Evolutionary conservation across 2,113 vertebrate genomes (phyloP), one percentile per base, ranked within the genome.

Genomic region (Dipodomys merriami): DNA sequence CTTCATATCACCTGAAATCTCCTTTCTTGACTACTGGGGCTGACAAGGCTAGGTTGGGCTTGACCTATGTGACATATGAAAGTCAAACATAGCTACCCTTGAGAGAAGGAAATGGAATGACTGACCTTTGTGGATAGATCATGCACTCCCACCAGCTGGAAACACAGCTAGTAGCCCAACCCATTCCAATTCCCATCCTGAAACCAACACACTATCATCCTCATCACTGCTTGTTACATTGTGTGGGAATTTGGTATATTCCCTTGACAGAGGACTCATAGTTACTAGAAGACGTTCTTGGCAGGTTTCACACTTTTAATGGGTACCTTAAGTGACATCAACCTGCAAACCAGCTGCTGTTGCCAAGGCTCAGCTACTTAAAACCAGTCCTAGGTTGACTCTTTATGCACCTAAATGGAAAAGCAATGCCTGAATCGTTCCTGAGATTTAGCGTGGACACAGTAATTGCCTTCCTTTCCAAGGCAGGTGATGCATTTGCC

Each of bases 381-480:
- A 96, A 91, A 83, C 94, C 71, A 90, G 90, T 96, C 96, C 77
- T 23, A 72, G 94, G 85, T 1, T 62, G 93, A 76, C 93, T 97
- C 95, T 97, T 97, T 94, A 93, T 96, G 46, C 85, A 73, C 94
- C 93, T 97, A 97, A 96, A 95, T 94, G 93, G 89, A 83, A 95
- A 97, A 91, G 93, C 86, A 76, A 90, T 92, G 92, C 84, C 95
- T 96, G 95, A 77, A 93, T 95, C 77, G 57, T 84, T 90, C 94
- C 86, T 16, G 73, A 95, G 96, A 98, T 96, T 98, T 95, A 98
- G 96, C 0, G 7, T 93, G 96, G 93, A 96, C 90, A 88, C 95
- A 96, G 89, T 98, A 98, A 98, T 98, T 97, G 97, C 97, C 96
- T 97, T 94, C 92, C 97, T 97, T 96, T 96, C 95, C 96, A 77